A percentile compares a stretch with the other conserved stretches of the same genome.
These are phyloP conservation scores for Paguma larvata DNA, from an alignment of 2,797 vertebrate species.

Conservation along the genomic window DNA sequence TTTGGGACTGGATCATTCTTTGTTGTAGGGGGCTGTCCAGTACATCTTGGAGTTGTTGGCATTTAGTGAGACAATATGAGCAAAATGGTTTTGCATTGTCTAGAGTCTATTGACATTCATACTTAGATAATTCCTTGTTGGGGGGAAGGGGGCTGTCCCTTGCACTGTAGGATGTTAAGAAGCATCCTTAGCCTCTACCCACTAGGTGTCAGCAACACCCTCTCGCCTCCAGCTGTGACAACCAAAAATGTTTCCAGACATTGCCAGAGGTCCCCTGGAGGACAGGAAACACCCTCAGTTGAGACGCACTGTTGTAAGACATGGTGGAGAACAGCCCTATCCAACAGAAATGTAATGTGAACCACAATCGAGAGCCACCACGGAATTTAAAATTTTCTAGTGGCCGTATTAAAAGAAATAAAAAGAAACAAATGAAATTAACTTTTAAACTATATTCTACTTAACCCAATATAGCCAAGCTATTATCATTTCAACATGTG, in stretches of 20 bases:
- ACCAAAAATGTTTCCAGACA: not conserved
- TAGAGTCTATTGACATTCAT: not conserved
- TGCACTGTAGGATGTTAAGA: not conserved
- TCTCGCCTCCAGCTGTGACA: not conserved
- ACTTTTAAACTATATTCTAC: constrained; percentile 36
- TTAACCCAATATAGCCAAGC: not conserved
- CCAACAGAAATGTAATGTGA: not conserved
- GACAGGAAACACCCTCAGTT: not conserved
- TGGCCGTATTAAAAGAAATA: not conserved
- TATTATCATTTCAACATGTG: not conserved
- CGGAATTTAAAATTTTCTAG: not conserved
- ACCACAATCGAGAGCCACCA: not conserved
- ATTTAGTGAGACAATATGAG: constrained; percentile 1
- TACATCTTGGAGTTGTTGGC: not conserved
- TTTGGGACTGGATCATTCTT: not conserved
- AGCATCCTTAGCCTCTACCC: not conserved
- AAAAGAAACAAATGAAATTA: constrained; percentile 19
- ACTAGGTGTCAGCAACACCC: not conserved
- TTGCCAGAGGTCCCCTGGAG: not conserved
- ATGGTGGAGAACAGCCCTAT: not conserved
- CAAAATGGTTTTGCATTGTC: not conserved
- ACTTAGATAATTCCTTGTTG: not conserved
- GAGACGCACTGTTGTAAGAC: not conserved
- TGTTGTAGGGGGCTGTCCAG: not conserved
- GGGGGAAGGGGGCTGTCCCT: not conserved